phyloP scores from a whole-genome alignment of 2,797 vertebrate species.

The Crocidura indochinensis region DNA sequence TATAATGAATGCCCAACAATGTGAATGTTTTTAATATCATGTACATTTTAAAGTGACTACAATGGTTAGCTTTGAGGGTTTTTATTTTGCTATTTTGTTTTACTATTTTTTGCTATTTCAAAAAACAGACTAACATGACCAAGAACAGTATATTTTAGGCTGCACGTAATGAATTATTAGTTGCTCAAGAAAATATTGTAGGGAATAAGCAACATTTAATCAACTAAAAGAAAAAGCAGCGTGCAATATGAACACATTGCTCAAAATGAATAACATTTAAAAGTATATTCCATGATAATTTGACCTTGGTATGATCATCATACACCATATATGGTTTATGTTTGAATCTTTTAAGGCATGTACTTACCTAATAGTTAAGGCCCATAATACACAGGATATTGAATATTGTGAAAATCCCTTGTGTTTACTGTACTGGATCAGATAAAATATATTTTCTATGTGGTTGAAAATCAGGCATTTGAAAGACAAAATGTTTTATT shows the following conservation, averaged over 20 bases:
- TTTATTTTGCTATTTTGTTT: no score
- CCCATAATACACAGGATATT: not conserved
- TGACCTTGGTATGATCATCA: not conserved
- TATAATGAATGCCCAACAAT: no score
- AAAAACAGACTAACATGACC: not conserved
- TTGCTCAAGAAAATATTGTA: slow-evolving; percentile 23
- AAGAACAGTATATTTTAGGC: not conserved
- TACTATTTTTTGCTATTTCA: not conserved
- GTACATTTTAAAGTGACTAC: not conserved
- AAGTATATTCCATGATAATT: not conserved
- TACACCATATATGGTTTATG: not conserved
- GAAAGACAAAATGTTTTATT: not conserved
- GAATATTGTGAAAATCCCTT: slow-evolving; percentile 18
- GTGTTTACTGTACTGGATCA: slow-evolving; percentile 21
- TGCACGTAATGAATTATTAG: not conserved
- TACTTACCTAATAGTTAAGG: not conserved
- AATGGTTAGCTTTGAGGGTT: not conserved
- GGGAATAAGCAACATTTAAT: slow-evolving; percentile 23
- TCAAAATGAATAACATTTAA: not conserved
- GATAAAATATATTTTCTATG: slow-evolving; percentile 34
- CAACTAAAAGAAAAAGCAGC: not conserved
- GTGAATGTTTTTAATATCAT: not conserved
- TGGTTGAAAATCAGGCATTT: not conserved
- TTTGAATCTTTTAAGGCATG: not conserved
- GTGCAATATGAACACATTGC: not conserved